A percentile compares a stretch with the other conserved stretches of the same genome.
phyloP scores from a whole-genome alignment of 2,113 vertebrate species.

The Parus major region DNA sequence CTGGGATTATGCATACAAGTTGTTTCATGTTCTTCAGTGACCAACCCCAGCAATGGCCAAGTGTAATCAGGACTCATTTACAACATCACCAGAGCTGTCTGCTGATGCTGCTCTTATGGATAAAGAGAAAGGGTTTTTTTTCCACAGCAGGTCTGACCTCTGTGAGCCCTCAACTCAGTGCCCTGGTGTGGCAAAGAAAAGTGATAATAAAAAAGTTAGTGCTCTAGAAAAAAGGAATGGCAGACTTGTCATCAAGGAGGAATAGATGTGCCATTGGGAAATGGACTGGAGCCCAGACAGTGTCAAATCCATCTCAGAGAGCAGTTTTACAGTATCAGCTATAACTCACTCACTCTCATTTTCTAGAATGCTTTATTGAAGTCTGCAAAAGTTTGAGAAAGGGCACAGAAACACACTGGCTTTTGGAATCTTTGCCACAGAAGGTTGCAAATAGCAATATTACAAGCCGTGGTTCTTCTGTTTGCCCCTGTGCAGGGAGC shows the following conservation, averaged over 20 bases:
- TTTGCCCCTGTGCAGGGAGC: background rate
- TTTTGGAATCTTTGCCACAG: background rate
- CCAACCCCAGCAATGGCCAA: background rate
- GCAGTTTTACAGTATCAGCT: conserved; percentile 13
- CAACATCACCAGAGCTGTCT: background rate
- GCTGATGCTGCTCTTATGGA: background rate
- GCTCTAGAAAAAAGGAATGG: conserved; percentile 1
- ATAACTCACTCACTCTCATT: conserved; percentile 32
- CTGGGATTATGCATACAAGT: background rate
- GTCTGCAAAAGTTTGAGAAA: background rate
- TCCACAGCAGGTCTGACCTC: background rate
- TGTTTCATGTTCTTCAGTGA: background rate
- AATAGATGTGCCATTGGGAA: background rate
- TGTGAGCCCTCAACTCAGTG: background rate
- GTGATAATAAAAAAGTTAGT: conserved; percentile 9
- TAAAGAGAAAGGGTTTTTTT: background rate
- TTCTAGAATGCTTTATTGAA: conserved; percentile 33
- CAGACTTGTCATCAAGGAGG: conserved; percentile 20
- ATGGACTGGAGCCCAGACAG: conserved; percentile 36
- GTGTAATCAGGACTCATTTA: background rate
- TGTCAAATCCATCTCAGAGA: background rate
- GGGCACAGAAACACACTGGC: background rate
- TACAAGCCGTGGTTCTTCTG: background rate
- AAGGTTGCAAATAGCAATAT: background rate
- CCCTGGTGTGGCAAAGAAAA: background rate